Conservation (phyloP, 2,888 invertebrate genomes). For the Actias luna region DNA sequence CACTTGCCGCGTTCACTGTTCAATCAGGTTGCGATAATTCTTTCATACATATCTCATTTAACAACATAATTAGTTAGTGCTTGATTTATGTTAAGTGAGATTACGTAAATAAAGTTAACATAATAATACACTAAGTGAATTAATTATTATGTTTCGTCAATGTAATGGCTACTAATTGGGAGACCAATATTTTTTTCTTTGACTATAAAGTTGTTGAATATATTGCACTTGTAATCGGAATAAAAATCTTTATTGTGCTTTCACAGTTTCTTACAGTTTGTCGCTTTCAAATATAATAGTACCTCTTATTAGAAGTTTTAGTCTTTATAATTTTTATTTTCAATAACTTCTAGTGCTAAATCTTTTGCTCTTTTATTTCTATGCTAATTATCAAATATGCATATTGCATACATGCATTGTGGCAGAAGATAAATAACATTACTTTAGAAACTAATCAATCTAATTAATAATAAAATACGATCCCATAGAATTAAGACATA, state of each 20-base stretch:
- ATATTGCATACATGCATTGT: neutral
- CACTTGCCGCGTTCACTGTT: conserved; percentile 4
- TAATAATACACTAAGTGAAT: neutral
- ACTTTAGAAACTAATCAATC: too few species aligned
- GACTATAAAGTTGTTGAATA: neutral
- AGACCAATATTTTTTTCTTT: neutral
- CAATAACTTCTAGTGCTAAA: neutral
- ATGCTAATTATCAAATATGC: neutral
- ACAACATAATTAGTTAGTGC: conserved; percentile 13
- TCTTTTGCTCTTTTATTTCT: neutral
- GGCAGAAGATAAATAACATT: neutral
- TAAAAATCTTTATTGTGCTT: too few species aligned
- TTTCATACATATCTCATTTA: conserved; percentile 31
- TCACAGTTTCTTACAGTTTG: too few species aligned
- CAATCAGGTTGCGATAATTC: conserved; percentile 21
- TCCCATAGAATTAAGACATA: too few species aligned
- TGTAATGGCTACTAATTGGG: neutral
- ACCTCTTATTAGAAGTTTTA: neutral
- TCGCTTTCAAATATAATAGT: neutral
- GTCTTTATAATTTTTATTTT: neutral
- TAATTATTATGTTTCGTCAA: neutral
- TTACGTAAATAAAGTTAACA: neutral
- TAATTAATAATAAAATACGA: neutral
- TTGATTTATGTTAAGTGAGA: conserved; percentile 17
- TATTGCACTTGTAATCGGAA: neutral